phyloP scores from a whole-genome alignment of 2,888 invertebrate genomes.

The Latrodectus elegans region DNA sequence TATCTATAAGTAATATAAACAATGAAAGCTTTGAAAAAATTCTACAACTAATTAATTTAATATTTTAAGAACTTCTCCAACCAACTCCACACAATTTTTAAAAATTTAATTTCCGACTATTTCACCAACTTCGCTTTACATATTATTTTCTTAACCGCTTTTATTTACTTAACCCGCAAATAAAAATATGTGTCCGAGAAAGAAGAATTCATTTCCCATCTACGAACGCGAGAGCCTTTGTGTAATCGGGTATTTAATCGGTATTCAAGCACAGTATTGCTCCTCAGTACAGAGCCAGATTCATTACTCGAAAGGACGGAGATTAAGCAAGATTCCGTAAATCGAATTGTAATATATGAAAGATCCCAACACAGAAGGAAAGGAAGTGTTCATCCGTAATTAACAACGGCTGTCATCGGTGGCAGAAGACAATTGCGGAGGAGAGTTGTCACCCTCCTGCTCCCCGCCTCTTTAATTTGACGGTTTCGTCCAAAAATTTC shows the following conservation, averaged over 20 bases:
- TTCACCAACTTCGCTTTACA: too few relatives aligned
- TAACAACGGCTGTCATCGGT: conserved; percentile 59
- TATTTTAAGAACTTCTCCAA: too few relatives aligned
- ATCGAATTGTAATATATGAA: conserved; percentile 52
- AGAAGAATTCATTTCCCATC: too few relatives aligned
- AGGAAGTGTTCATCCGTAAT: conserved; percentile 50
- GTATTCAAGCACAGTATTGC: background rate
- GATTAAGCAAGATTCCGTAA: conserved; percentile 34
- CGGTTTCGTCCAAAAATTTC: conserved; percentile 40
- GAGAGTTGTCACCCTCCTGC: conserved; percentile 22
- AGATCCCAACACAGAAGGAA: conserved; percentile 32
- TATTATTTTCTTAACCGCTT: too few relatives aligned
- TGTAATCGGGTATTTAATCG: background rate
- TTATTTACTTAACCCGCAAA: too few relatives aligned
- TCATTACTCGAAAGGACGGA: background rate
- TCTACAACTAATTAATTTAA: too few relatives aligned
- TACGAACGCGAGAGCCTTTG: background rate
- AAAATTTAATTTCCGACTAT: too few relatives aligned
- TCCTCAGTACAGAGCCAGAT: background rate
- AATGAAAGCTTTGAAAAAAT: too few relatives aligned
- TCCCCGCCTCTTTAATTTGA: conserved; percentile 48
- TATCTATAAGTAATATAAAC: too few relatives aligned
- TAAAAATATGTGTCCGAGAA: too few relatives aligned
- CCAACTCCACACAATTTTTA: too few relatives aligned
- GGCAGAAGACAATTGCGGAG: conserved; percentile 21